Percentiles rank a stretch among this genome's conserved stretches.
Conservation (phyloP, 2,797 vertebrate species). For the Nothura maculosa region DNA sequence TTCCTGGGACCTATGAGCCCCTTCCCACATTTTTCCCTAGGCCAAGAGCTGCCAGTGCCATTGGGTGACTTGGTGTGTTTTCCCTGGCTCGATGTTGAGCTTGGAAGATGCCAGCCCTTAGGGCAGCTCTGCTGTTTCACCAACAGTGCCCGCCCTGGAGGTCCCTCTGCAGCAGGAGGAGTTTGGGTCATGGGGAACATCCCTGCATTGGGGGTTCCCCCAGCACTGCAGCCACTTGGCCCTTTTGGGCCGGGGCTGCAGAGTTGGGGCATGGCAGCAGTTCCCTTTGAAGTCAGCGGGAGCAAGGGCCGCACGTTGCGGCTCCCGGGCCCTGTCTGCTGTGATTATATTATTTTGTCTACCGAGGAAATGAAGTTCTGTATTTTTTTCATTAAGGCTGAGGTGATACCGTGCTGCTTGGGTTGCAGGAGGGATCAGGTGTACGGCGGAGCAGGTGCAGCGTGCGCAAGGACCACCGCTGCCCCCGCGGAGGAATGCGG, state of each 20-base stretch:
- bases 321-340: conserved; percentile 19
- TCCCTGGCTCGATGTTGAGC: neutral
- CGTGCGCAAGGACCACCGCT: conserved; percentile 29
- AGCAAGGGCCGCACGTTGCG: neutral
- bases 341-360: conserved; percentile 70
- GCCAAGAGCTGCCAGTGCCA: neutral
- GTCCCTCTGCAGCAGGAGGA: neutral
- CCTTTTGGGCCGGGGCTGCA: neutral
- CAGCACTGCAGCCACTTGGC: fast-evolving
- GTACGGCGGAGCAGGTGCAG: conserved; percentile 68
- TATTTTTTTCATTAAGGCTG: conserved; percentile 78
- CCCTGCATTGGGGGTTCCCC: neutral
- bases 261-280: neutral
- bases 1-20: neutral
- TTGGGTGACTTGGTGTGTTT: neutral
- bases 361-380: conserved; percentile 74
- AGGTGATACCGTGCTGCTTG: conserved; percentile 45
- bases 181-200: neutral
- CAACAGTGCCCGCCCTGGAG: neutral
- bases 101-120: neutral
- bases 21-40: neutral
- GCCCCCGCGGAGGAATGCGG: conserved; percentile 44
- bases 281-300: conserved; percentile 18
- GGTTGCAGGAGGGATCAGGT: conserved; percentile 68
- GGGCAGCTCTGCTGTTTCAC: neutral